Evolutionary conservation across 2,888 invertebrate species (phyloP).

Genomic region (Clitarchus hookeri): DNA sequence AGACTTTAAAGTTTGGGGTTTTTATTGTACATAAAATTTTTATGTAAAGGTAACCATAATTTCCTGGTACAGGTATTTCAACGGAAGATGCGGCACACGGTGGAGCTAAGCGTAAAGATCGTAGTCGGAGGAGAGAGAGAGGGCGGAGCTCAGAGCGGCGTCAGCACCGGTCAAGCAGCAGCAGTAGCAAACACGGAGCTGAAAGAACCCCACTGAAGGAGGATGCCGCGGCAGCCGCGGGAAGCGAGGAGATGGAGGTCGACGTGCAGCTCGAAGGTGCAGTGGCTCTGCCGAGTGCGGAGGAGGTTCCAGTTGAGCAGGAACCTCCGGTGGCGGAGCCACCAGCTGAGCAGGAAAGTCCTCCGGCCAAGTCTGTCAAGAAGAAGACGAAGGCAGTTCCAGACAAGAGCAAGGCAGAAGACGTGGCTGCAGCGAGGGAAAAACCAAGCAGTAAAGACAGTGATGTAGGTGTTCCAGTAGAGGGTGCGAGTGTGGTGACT

Average conservation of each 20-base stretch:
- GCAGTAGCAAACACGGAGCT: constrained; percentile 43
- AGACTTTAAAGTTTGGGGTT: background rate
- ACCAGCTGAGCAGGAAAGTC: constrained; percentile 44
- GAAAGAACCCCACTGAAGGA: constrained; percentile 46
- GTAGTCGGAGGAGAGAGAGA: constrained; percentile 29
- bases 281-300: background rate
- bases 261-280: constrained; percentile 18
- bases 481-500: constrained; percentile 23
- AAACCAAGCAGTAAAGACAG: background rate
- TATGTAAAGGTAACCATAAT: no score
- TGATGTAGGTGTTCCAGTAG: background rate
- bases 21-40: constrained; percentile 11
- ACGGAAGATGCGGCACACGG: constrained; percentile 63
- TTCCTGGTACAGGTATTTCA: constrained; percentile 62
- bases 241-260: constrained; percentile 31
- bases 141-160: constrained; percentile 33
- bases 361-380: constrained; percentile 30
- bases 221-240: background rate
- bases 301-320: background rate
- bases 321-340: constrained; percentile 43
- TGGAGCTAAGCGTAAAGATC: constrained; percentile 52
- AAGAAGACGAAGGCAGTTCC: constrained; percentile 50
- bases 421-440: background rate
- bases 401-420: constrained; percentile 52
- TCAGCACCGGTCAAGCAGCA: constrained; percentile 29